phyloP scores from a whole-genome alignment of 2,113 vertebrate species.

The Natator depressus region DNA sequence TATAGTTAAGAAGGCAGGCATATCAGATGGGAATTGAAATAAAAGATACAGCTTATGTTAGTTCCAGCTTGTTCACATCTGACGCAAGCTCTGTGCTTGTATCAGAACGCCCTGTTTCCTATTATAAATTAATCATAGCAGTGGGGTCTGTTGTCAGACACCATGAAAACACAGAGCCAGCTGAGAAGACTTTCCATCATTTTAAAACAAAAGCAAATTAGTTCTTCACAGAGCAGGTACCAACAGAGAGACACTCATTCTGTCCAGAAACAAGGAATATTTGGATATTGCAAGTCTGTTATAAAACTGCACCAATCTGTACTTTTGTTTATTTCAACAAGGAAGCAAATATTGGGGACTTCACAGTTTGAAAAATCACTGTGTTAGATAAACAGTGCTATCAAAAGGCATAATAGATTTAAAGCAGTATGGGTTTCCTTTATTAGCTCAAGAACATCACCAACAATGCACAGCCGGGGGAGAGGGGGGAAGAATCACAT shows the following conservation, averaged over 20 bases:
- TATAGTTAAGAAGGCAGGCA: constrained; percentile 12
- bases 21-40: constrained; percentile 49
- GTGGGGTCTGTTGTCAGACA: background rate
- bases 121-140: constrained; percentile 49
- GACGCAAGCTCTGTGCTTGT: background rate
- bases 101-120: constrained; percentile 21
- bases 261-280: background rate
- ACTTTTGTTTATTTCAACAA: background rate
- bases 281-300: background rate
- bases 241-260: background rate
- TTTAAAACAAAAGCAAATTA: constrained; percentile 41
- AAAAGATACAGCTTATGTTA: constrained; percentile 1
- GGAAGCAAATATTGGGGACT: background rate
- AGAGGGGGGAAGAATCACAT: background rate
- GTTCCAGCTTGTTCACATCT: constrained; percentile 21
- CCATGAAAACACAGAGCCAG: constrained; percentile 12
- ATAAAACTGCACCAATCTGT: background rate
- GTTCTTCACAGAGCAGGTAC: background rate
- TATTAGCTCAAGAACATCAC: background rate
- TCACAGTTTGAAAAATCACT: background rate
- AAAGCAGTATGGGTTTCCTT: background rate
- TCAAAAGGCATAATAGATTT: background rate
- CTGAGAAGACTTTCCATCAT: constrained; percentile 6
- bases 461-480: background rate
- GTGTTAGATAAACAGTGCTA: background rate